A percentile compares a stretch with the other conserved stretches of the same genome.
These are phyloP conservation scores for Eira barbara DNA, from an alignment of 2,113 vertebrate species.

Conservation along the genomic window DNA sequence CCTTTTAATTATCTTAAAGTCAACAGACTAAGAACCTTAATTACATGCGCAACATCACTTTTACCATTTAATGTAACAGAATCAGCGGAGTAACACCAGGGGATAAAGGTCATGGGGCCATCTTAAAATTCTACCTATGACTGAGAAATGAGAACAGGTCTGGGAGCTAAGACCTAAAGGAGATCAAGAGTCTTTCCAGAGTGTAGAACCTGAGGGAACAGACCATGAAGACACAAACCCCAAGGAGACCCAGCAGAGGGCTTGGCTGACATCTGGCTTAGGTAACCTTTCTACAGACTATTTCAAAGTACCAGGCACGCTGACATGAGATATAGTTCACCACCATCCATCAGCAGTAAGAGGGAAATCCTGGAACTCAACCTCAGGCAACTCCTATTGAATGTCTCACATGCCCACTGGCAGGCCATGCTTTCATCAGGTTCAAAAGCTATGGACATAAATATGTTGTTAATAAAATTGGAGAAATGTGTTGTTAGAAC, in stretches of 20 bases:
- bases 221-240: neutral
- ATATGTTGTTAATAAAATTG: slow-evolving; percentile 23
- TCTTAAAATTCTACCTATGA: neutral
- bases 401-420: neutral
- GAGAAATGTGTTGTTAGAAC: neutral
- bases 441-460: neutral
- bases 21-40: neutral
- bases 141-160: neutral
- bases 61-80: neutral
- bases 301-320: neutral
- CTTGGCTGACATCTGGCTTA: neutral
- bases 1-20: neutral
- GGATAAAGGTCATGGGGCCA: neutral
- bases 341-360: neutral
- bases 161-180: neutral
- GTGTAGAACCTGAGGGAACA: neutral
- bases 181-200: neutral
- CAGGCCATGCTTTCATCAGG: neutral
- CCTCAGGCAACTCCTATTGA: neutral
- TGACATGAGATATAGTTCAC: neutral
- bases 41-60: neutral
- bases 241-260: neutral
- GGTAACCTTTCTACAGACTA: neutral
- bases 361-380: neutral
- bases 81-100: neutral